A percentile compares a stretch with the other conserved stretches of the same genome.
phyloP scores from a whole-genome alignment of 2,797 vertebrate genomes.

The Perdix hodgsoniae region DNA sequence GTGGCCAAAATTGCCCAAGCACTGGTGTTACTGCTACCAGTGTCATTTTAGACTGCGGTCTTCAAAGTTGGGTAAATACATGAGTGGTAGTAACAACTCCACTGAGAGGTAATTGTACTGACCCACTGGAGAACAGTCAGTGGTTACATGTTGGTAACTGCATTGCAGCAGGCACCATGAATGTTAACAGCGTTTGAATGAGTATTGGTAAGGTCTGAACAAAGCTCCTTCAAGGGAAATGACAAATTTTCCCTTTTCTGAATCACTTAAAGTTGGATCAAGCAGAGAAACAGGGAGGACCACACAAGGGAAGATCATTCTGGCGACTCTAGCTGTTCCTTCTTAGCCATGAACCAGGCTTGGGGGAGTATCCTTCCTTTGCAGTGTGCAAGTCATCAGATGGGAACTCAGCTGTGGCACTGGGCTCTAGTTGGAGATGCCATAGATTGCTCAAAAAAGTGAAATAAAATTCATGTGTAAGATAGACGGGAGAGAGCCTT shows the following conservation, averaged over 20 bases:
- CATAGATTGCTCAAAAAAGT: background rate
- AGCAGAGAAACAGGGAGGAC: background rate
- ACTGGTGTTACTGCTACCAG: background rate
- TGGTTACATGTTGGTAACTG: background rate
- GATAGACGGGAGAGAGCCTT: background rate
- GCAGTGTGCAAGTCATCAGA: background rate
- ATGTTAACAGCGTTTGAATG: background rate
- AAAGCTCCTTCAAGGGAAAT: background rate
- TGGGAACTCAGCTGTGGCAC: accelerated
- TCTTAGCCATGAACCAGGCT: too few species aligned
- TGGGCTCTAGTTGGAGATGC: background rate
- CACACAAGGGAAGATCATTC: accelerated
- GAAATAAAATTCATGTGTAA: background rate
- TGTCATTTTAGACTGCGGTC: background rate
- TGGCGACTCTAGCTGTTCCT: background rate
- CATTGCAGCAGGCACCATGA: background rate
- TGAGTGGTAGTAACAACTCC: background rate
- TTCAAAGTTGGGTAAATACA: background rate
- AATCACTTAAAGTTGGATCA: background rate
- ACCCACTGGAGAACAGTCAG: background rate
- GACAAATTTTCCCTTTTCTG: background rate
- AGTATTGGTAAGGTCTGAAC: background rate
- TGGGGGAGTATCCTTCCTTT: background rate
- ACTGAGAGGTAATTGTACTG: accelerated
- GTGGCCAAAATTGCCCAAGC: background rate